Conservation (phyloP, 2,888 invertebrate species). For the Sylvicola cinctus region DNA sequence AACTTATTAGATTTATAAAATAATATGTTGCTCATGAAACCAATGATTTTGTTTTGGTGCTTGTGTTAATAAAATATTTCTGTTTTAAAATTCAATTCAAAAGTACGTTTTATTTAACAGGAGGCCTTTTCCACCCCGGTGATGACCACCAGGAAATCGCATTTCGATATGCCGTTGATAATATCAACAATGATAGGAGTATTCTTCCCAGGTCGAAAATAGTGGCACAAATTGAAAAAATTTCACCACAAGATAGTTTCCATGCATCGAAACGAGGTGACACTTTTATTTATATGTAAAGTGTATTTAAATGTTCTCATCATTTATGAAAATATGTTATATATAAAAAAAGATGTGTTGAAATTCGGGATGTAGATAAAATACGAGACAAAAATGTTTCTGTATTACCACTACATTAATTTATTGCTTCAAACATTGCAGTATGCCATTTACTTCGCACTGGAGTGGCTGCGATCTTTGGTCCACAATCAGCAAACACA, state of each 20-base stretch:
- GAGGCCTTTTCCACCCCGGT: slow-evolving; percentile 72
- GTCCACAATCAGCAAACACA: slow-evolving; percentile 76
- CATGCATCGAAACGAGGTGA: slow-evolving; percentile 84
- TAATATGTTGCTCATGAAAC: too few relatives aligned
- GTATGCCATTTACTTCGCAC: slow-evolving; percentile 72
- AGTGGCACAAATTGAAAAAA: slow-evolving; percentile 71
- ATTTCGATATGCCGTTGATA: slow-evolving; percentile 80
- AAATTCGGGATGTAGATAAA: too few relatives aligned
- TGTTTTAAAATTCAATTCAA: too few relatives aligned
- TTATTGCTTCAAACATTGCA: slow-evolving; percentile 26
- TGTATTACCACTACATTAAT: too few relatives aligned
- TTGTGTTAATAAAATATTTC: too few relatives aligned
- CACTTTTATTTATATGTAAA: slow-evolving; percentile 9
- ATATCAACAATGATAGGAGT: slow-evolving; percentile 65
- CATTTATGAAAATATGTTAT: neutral
- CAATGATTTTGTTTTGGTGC: too few relatives aligned
- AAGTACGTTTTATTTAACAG: too few relatives aligned
- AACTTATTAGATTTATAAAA: too few relatives aligned
- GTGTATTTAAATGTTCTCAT: neutral
- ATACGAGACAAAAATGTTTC: too few relatives aligned
- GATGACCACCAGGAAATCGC: slow-evolving; percentile 79
- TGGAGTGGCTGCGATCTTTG: slow-evolving; percentile 86
- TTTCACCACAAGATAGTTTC: slow-evolving; percentile 82
- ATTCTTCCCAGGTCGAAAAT: slow-evolving; percentile 72
- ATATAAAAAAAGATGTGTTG: too few relatives aligned